Conservation (phyloP, 1,140 invertebrate genomes). For the Zaprionus capensis region DNA sequence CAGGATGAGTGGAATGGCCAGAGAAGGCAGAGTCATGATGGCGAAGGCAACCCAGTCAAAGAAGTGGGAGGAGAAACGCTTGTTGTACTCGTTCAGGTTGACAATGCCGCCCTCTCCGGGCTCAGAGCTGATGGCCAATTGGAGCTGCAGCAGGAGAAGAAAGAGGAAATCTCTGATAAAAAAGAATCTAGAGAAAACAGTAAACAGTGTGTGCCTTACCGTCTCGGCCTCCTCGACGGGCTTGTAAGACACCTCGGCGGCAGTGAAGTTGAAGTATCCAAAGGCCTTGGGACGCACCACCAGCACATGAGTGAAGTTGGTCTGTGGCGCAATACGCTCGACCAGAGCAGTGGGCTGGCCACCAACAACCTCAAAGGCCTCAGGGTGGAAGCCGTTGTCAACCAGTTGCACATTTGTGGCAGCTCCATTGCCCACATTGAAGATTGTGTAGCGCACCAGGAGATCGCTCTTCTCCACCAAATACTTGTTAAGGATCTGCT, state of each 20-base stretch:
- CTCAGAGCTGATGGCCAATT: conserved; percentile 96
- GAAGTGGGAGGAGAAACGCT: conserved; percentile 98
- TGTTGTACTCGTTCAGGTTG: conserved; percentile 97
- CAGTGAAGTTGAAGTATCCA: conserved; percentile 98
- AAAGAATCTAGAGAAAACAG: not conserved
- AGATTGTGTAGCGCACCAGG: conserved; percentile 95
- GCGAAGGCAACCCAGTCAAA: conserved; percentile 98
- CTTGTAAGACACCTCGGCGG: conserved; percentile 96
- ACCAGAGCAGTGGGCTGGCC: conserved; percentile 93
- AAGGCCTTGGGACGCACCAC: conserved; percentile 94
- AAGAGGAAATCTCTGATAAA: not conserved
- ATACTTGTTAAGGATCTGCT: conserved; percentile 98
- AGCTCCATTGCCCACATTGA: conserved; percentile 93
- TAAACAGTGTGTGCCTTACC: conserved; percentile 82
- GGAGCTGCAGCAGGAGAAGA: conserved; percentile 85
- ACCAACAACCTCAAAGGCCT: conserved; percentile 94
- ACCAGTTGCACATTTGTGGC: conserved; percentile 94
- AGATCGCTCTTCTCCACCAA: conserved; percentile 99
- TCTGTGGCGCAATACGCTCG: conserved; percentile 94
- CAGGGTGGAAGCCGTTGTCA: conserved; percentile 95
- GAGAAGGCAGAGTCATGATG: conserved; percentile 96
- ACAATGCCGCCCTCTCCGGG: conserved; percentile 98
- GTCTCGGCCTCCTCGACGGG: conserved; percentile 90
- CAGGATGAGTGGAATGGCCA: conserved; percentile 96
- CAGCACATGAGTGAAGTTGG: conserved; percentile 97